A percentile compares a stretch with the other conserved stretches of the same genome.
These are phyloP conservation scores for Alosa alosa DNA, from an alignment of 2,113 vertebrate species.

Conservation along the genomic window DNA sequence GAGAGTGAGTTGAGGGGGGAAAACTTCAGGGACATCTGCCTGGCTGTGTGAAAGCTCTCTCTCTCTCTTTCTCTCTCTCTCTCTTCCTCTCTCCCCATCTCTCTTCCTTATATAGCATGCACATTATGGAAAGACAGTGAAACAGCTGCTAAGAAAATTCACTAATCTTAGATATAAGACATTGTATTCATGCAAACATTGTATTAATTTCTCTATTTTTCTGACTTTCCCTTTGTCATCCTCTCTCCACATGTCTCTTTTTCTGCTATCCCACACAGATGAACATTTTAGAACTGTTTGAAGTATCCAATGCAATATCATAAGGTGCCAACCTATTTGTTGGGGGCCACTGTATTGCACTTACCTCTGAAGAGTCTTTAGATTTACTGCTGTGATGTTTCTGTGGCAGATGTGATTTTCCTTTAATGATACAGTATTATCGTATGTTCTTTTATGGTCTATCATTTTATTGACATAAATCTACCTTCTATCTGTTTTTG, in stretches of 20 bases:
- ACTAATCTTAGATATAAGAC: too few species aligned
- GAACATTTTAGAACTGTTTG: neutral
- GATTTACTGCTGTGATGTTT: neutral
- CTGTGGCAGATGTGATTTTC: neutral
- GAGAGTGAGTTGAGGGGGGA: neutral
- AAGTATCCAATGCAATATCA: neutral
- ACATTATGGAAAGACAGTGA: neutral
- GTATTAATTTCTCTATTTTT: neutral
- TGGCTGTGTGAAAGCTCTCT: neutral
- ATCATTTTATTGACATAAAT: neutral
- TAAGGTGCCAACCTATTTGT: neutral
- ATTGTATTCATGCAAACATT: too few species aligned
- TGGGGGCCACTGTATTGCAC: neutral
- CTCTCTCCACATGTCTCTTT: neutral
- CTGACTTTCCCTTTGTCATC: neutral
- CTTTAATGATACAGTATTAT: neutral
- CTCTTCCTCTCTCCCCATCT: neutral
- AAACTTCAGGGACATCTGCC: neutral
- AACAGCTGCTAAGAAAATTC: neutral
- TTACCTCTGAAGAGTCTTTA: neutral
- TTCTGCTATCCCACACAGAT: neutral
- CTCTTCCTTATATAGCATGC: neutral
- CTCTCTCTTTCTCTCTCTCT: slow-evolving; percentile 27
- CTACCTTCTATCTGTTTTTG: too few species aligned
- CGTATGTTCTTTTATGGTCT: neutral